These are phyloP conservation scores for Megalops cyprinoides DNA, from an alignment of 2,797 vertebrate species.

Conservation along the genomic window DNA sequence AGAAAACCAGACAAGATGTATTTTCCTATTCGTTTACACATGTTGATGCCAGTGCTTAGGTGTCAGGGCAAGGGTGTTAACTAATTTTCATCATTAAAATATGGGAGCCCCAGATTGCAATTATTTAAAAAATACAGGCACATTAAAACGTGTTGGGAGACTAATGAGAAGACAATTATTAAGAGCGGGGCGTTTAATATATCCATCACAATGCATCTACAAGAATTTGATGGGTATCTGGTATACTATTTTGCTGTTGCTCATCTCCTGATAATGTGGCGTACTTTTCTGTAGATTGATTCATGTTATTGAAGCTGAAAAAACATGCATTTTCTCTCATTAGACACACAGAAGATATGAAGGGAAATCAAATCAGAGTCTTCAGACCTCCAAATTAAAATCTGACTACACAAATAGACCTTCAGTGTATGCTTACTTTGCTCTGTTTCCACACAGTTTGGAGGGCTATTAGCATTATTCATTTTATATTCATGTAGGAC, in stretches of 20 bases:
- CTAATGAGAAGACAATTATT: conserved; percentile 29
- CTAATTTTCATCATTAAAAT: conserved; percentile 27
- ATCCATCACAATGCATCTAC: neutral
- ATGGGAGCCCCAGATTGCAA: conserved; percentile 39
- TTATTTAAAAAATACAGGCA: conserved; percentile 43
- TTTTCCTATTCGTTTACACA: neutral
- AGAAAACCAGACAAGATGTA: neutral
- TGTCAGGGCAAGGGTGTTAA: conserved; percentile 17
- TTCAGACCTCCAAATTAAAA: too few relatives aligned
- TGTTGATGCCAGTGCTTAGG: neutral
- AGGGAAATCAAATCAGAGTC: too few relatives aligned
- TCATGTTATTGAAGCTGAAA: neutral
- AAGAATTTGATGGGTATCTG: neutral
- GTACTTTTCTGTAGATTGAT: neutral
- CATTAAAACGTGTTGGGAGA: conserved; percentile 43
- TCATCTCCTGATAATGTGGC: neutral
- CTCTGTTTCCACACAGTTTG: too few relatives aligned
- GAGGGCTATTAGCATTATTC: too few relatives aligned
- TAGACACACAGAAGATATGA: too few relatives aligned
- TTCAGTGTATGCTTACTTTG: too few relatives aligned
- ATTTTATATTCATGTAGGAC: too few relatives aligned
- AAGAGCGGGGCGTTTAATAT: neutral
- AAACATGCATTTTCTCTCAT: too few relatives aligned
- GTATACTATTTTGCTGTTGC: neutral
- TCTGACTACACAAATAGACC: too few relatives aligned